phyloP scores from a whole-genome alignment of 2,113 vertebrate species.

The Xenopus laevis region DNA sequence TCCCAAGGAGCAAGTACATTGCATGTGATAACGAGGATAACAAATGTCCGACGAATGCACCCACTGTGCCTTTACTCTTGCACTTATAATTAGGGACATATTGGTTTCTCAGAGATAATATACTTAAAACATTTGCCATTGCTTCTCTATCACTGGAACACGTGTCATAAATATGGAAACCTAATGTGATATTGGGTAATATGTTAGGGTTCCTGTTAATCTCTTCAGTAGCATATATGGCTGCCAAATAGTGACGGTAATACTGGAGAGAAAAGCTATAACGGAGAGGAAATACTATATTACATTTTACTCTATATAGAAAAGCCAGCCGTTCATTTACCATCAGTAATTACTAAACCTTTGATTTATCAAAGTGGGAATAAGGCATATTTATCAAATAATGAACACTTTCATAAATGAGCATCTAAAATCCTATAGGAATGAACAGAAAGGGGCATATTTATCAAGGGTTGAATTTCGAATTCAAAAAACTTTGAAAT shows the following conservation, averaged over 20 bases:
- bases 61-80: not conserved
- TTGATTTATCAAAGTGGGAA: no score
- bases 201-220: slow-evolving; percentile 18
- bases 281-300: not conserved
- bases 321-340: no score
- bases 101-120: not conserved
- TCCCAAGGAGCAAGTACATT: not conserved
- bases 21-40: not conserved
- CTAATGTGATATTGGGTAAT: slow-evolving; percentile 11
- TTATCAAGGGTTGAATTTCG: no score
- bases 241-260: slow-evolving; percentile 16
- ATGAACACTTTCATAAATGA: no score
- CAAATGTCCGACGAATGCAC: slow-evolving; percentile 10
- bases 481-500: no score
- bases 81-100: slow-evolving; percentile 18
- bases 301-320: no score
- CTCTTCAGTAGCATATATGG: slow-evolving; percentile 15
- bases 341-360: no score
- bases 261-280: not conserved
- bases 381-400: no score
- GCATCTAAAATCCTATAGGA: no score
- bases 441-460: no score
- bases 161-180: slow-evolving; percentile 12
- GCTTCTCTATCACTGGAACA: not conserved
- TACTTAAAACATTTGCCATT: not conserved